phyloP scores from a whole-genome alignment of 2,888 invertebrate species.

The Stegophylla sp. region DNA sequence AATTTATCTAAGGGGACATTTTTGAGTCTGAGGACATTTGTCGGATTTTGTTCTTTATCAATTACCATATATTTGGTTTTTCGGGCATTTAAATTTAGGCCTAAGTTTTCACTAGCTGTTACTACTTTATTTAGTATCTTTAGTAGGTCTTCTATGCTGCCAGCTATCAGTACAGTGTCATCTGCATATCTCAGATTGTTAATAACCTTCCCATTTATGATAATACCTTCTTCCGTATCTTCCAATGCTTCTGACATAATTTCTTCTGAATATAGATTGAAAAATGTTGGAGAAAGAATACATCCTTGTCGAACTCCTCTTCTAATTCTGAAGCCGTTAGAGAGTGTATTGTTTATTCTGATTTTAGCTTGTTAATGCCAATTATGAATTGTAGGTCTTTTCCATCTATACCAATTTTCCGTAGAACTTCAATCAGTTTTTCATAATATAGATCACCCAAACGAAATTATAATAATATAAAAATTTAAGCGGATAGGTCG shows the following conservation, averaged over 20 bases:
- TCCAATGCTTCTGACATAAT: conserved; percentile 22
- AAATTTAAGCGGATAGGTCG: too few relatives aligned
- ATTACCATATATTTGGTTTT: conserved; percentile 49
- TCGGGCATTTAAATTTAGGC: too few relatives aligned
- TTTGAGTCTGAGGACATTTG: conserved; percentile 8
- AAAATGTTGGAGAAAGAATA: conserved; percentile 39
- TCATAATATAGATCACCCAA: too few relatives aligned
- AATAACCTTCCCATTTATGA: neutral
- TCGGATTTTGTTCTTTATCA: conserved; percentile 6
- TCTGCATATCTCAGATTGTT: conserved; percentile 11
- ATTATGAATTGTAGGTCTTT: conserved; percentile 49
- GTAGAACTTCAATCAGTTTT: conserved; percentile 60
- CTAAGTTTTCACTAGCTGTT: too few relatives aligned
- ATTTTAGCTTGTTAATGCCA: conserved; percentile 56
- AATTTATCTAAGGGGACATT: conserved; percentile 9
- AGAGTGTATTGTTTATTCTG: conserved; percentile 5
- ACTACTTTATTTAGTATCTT: neutral
- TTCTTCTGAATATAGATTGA: conserved; percentile 60
- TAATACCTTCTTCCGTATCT: neutral
- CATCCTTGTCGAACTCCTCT: conserved; percentile 37
- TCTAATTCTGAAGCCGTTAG: neutral
- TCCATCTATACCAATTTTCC: conserved; percentile 46
- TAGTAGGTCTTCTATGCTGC: neutral
- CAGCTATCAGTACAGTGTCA: neutral
- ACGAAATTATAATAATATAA: too few relatives aligned